These are phyloP conservation scores for Lasiurus borealis DNA, from an alignment of 2,113 vertebrate species.

Conservation along the genomic window DNA sequence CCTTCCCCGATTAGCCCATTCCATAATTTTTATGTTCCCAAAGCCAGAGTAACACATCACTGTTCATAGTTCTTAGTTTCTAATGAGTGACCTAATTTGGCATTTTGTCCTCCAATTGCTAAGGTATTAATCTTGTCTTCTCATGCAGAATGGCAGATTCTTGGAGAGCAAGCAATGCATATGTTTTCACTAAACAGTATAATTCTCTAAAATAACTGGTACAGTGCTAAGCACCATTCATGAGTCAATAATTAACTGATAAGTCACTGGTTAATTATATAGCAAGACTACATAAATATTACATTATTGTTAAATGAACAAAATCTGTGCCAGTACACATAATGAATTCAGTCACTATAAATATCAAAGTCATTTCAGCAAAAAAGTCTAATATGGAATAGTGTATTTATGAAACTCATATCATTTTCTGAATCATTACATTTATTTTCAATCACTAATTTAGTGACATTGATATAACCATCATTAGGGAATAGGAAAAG, in stretches of 20 bases:
- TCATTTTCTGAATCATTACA: constrained; percentile 34
- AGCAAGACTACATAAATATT: background rate
- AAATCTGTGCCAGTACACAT: background rate
- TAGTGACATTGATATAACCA: constrained; percentile 27
- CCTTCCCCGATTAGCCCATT: background rate
- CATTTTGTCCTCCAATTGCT: background rate
- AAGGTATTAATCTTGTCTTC: background rate
- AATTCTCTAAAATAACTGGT: background rate
- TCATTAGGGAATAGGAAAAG: constrained; percentile 12
- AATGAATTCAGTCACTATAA: background rate
- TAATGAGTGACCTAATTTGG: background rate
- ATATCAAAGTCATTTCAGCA: background rate
- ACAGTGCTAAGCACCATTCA: background rate
- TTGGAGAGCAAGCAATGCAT: background rate
- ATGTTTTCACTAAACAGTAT: background rate
- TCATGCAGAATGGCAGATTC: background rate
- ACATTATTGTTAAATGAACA: background rate
- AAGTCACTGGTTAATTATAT: background rate
- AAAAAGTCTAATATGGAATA: background rate
- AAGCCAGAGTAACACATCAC: background rate
- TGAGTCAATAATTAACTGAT: background rate
- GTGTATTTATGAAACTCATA: background rate
- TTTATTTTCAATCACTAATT: constrained; percentile 23
- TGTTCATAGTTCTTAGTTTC: background rate
- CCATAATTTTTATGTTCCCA: background rate